These are phyloP conservation scores for Neosilurus hyrtlii DNA, from an alignment of 2,797 vertebrate species.

Conservation along the genomic window DNA sequence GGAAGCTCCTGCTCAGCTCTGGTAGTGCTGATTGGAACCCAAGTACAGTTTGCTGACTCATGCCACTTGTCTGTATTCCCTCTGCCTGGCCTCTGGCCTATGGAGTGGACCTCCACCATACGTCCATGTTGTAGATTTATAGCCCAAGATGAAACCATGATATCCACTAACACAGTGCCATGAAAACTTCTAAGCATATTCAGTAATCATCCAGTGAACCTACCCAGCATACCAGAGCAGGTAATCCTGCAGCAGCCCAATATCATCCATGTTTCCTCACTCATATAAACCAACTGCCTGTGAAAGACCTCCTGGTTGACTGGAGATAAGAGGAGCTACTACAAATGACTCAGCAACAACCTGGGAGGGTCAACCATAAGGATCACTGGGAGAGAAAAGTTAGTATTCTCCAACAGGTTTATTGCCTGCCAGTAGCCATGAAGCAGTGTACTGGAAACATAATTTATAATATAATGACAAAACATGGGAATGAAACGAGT, in stretches of 20 bases:
- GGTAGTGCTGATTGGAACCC: conserved; percentile 52
- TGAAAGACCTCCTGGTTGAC: conserved; percentile 70
- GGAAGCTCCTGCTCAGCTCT: conserved; percentile 53
- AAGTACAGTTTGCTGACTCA: conserved; percentile 60
- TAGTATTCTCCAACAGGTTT: conserved; percentile 40
- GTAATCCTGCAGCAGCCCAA: conserved; percentile 32
- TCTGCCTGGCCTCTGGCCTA: conserved; percentile 50
- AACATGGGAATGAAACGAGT: conserved; percentile 57
- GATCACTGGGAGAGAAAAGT: conserved; percentile 61
- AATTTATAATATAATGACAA: conserved; percentile 59
- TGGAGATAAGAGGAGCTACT: conserved; percentile 72
- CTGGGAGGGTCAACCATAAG: conserved; percentile 57
- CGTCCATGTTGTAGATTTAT: background rate
- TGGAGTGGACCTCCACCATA: conserved; percentile 27
- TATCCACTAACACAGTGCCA: background rate
- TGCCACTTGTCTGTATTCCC: conserved; percentile 57
- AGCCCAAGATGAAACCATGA: background rate
- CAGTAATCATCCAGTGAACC: conserved; percentile 50
- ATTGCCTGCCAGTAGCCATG: conserved; percentile 40
- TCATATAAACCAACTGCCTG: conserved; percentile 68
- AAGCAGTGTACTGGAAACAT: conserved; percentile 54
- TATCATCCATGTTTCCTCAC: conserved; percentile 63
- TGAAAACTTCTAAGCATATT: background rate
- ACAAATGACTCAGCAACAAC: conserved; percentile 76
- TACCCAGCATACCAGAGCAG: conserved; percentile 52